phyloP scores from a whole-genome alignment of 2,797 vertebrate species.

The Hirundo rustica region DNA sequence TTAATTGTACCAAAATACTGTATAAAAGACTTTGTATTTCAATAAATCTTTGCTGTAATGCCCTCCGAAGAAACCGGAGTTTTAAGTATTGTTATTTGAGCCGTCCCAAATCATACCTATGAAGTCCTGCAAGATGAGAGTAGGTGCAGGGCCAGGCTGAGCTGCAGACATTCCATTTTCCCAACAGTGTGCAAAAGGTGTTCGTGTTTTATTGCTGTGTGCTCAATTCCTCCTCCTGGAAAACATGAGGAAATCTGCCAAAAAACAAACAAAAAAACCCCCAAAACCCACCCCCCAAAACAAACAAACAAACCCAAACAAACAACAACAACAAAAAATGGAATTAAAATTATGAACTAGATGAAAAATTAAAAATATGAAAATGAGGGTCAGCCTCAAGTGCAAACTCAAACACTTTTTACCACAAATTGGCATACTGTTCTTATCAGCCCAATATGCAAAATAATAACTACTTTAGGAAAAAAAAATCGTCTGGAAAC shows the following conservation, averaged over 20 bases:
- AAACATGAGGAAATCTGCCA: not conserved
- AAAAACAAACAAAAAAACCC: not conserved
- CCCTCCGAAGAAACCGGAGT: too few species aligned
- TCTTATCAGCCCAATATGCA: not conserved
- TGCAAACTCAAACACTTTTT: fast-evolving
- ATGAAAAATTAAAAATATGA: not conserved
- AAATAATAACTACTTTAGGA: not conserved
- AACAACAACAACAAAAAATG: not conserved
- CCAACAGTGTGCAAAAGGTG: not conserved
- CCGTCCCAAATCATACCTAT: too few species aligned
- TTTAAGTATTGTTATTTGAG: too few species aligned
- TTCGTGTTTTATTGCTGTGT: fast-evolving
- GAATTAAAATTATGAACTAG: not conserved
- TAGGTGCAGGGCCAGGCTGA: not conserved
- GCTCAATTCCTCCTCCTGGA: not conserved
- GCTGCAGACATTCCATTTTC: not conserved
- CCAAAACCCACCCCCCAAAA: too few species aligned
- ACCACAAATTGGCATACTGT: not conserved
- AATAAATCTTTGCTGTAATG: too few species aligned
- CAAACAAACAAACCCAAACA: not conserved
- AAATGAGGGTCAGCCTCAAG: not conserved
- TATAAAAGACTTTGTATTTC: too few species aligned
- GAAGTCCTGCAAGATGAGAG: not conserved
- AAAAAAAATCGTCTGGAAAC: not conserved
- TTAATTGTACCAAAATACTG: too few species aligned